Percentiles rank a stretch among this genome's conserved stretches.
Conservation (phyloP, 2,888 invertebrate species). For the Lasius fuliginosus region DNA sequence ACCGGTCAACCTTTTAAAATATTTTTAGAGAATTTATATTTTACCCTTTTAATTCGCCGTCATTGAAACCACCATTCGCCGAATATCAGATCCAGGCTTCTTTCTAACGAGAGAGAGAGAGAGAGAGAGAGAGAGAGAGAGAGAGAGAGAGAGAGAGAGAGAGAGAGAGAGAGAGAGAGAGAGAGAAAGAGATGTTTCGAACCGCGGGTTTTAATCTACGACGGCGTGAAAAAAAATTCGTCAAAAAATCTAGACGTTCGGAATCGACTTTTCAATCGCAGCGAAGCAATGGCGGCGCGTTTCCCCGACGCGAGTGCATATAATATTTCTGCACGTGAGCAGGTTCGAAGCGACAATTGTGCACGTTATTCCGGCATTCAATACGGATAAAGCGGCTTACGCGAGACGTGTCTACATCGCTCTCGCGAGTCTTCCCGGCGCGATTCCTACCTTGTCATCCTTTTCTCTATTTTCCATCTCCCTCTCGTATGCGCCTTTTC, state of each 20-base stretch:
- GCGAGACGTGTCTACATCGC: constrained; percentile 65
- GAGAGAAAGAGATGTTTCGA: background rate
- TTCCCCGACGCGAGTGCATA: constrained; percentile 5
- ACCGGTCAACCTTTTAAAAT: background rate
- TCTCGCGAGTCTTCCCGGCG: constrained; percentile 46
- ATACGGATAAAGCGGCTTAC: constrained; percentile 72
- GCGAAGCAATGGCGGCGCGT: background rate
- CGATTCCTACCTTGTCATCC: constrained; percentile 16
- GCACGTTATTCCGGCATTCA: constrained; percentile 74
- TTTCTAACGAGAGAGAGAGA: background rate
- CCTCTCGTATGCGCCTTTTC: constrained; percentile 38
- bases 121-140: no score
- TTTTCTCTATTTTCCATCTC: constrained; percentile 31
- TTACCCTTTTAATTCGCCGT: background rate
- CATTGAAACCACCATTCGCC: background rate
- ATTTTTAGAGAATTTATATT: background rate
- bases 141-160: no score
- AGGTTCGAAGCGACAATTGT: constrained; percentile 77
- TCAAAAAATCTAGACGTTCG: background rate
- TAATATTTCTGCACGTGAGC: constrained; percentile 31
- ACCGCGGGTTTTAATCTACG: background rate
- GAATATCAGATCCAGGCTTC: background rate
- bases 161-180: no score
- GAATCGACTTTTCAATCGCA: background rate
- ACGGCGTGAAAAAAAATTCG: background rate